These are phyloP conservation scores for Garra rufa DNA, from an alignment of 2,113 vertebrate genomes.

Conservation along the genomic window DNA sequence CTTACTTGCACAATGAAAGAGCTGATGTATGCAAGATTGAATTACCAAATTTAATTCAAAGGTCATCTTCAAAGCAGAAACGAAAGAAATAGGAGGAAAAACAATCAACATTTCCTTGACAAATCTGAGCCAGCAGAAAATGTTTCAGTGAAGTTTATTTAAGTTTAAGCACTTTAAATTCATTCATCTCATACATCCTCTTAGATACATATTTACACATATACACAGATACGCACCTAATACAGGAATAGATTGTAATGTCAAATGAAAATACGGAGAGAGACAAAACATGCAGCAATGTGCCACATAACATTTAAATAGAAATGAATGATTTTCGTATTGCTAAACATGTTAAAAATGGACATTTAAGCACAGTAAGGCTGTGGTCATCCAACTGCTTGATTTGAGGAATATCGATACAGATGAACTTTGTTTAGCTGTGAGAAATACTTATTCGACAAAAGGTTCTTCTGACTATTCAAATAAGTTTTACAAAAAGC, in stretches of 20 bases:
- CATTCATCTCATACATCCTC: constrained; percentile 74
- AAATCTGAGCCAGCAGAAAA: constrained; percentile 21
- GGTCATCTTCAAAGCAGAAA: neutral
- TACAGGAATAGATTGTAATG: constrained; percentile 68
- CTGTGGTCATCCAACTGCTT: neutral
- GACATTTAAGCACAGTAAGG: neutral
- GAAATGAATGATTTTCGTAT: constrained; percentile 64
- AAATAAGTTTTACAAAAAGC: neutral
- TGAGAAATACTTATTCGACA: neutral
- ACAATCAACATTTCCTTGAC: neutral
- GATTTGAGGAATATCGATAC: neutral
- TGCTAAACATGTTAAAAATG: constrained; percentile 48
- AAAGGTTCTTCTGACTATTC: neutral
- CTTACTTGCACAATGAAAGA: neutral
- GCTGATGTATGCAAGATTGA: neutral
- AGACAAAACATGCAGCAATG: constrained; percentile 71
- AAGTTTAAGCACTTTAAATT: constrained; percentile 73
- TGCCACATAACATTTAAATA: constrained; percentile 73
- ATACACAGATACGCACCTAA: constrained; percentile 72
- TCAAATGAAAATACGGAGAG: constrained; percentile 73
- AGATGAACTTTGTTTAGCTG: neutral
- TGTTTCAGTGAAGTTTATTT: constrained; percentile 76
- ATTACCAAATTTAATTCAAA: neutral
- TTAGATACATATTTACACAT: constrained; percentile 81
- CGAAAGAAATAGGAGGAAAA: neutral